These are phyloP conservation scores for Trichogramma pretiosum DNA, from an alignment of 1,140 invertebrate genomes.

Conservation along the genomic window DNA sequence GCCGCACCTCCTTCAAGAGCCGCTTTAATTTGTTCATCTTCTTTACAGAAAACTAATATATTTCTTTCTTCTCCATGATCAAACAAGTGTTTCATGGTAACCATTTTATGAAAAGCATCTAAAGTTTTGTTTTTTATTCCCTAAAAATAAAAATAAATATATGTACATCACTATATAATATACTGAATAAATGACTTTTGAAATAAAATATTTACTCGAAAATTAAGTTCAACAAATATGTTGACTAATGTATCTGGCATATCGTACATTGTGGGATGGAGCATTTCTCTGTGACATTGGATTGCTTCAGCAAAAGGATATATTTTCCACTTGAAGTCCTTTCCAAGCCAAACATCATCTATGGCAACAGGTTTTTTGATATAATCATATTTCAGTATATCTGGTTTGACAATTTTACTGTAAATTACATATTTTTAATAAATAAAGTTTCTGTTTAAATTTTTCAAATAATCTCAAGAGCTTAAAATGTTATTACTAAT, in stretches of 20 bases:
- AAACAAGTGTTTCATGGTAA: conserved; percentile 56
- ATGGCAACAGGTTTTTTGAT: conserved; percentile 29
- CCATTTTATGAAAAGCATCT: conserved; percentile 53
- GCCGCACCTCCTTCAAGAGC: conserved; percentile 60
- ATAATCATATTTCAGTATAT: not conserved
- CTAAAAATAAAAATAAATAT: conserved; percentile 23
- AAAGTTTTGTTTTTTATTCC: conserved; percentile 52
- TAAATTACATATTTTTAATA: not conserved
- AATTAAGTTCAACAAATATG: conserved; percentile 62
- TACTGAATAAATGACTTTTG: too few relatives aligned
- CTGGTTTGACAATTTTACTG: conserved; percentile 1
- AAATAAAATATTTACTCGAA: conserved; percentile 46
- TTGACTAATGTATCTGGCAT: conserved; percentile 54
- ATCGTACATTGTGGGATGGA: conserved; percentile 70
- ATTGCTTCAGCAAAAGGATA: conserved; percentile 67
- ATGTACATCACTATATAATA: conserved; percentile 1
- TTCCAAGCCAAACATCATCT: conserved; percentile 60
- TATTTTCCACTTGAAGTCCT: conserved; percentile 52
- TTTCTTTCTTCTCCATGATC: conserved; percentile 53
- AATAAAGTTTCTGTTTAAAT: not conserved
- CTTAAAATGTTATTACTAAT: conserved; percentile 13
- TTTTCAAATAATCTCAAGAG: not conserved
- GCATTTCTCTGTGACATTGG: conserved; percentile 60
- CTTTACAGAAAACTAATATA: conserved; percentile 65
- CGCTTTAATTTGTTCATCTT: conserved; percentile 45